Conservation (phyloP, 2,113 vertebrate species). For the Sapajus apella region DNA sequence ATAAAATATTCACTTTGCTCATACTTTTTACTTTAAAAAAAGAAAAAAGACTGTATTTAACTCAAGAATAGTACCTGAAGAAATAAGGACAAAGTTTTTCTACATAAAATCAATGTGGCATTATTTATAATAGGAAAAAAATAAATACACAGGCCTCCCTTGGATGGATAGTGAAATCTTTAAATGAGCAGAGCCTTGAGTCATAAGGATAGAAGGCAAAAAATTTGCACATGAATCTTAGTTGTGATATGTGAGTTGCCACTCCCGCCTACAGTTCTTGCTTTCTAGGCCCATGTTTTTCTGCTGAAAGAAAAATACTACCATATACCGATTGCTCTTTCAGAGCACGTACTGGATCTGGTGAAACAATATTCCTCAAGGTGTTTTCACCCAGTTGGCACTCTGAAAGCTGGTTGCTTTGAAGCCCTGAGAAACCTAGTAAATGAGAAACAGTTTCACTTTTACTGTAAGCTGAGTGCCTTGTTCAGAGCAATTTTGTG, state of each 20-base stretch:
- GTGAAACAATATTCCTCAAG: not conserved
- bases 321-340: not conserved
- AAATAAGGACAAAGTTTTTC: constrained; percentile 30
- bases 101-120: not conserved
- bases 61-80: not conserved
- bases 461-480: not conserved
- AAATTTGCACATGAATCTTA: not conserved
- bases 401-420: not conserved
- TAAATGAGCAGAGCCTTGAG: not conserved
- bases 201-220: not conserved
- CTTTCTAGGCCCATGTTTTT: not conserved
- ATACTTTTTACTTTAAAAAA: constrained; percentile 15
- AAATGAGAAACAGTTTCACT: not conserved
- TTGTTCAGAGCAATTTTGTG: not conserved
- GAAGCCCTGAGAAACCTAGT: not conserved
- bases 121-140: constrained; percentile 36
- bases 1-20: constrained; percentile 28
- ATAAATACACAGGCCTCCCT: not conserved
- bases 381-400: not conserved
- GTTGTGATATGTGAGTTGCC: not conserved
- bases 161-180: not conserved
- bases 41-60: not conserved
- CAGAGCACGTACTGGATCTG: not conserved
- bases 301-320: not conserved
- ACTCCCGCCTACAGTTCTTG: not conserved